Evolutionary conservation across 2,797 vertebrate genomes (phyloP).

Genomic region (Yasuhikotakia modesta): DNA sequence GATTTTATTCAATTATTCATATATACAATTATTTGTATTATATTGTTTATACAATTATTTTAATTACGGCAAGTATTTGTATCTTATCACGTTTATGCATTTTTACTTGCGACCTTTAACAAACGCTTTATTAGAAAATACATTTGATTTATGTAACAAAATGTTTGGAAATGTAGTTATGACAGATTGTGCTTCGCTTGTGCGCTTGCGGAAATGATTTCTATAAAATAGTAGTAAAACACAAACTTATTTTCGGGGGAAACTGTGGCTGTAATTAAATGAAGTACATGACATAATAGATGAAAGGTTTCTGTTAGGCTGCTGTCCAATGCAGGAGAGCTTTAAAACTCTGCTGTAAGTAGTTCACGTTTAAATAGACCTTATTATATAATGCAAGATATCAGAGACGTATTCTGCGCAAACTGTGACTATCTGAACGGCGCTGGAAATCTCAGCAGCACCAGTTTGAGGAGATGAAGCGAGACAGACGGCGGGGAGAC

Average conservation of each 20-base stretch:
- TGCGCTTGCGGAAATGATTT: background rate
- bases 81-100: background rate
- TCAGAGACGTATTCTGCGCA: no score
- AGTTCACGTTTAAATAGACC: no score
- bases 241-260: background rate
- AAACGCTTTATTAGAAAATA: background rate
- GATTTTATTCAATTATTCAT: no score
- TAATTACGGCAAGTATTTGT: background rate
- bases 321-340: no score
- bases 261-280: background rate
- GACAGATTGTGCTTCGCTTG: background rate
- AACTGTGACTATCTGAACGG: no score
- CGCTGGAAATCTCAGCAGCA: no score
- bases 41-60: background rate
- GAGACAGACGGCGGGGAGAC: no score
- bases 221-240: background rate
- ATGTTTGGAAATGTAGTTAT: background rate
- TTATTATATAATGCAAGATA: no score
- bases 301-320: background rate
- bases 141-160: background rate
- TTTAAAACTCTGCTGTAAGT: no score
- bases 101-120: background rate
- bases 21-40: no score
- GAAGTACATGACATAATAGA: background rate
- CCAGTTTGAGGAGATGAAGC: no score